Evolutionary conservation across 2,113 vertebrate species (phyloP), one percentile per base, ranked within the genome.

Genomic region (Nicator chloris): DNA sequence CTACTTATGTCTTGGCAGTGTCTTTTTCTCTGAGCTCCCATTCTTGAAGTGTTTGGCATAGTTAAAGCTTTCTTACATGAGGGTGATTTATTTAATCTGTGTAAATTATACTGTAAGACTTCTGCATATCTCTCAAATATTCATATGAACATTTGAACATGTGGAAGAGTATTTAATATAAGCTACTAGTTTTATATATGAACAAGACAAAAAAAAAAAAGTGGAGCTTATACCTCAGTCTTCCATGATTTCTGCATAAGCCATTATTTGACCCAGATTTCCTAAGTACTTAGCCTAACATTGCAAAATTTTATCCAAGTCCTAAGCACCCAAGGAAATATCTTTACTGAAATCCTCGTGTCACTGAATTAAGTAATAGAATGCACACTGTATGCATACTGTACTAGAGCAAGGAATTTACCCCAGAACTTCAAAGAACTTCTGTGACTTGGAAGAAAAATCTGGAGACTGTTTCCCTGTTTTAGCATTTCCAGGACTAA

Each of bases 1-100:
- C 37, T 56, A 21, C 64, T 77, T 79, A 66, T 2, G 13, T 78
- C 63, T 86, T 64, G n/a, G n/a, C 28, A 78, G 16, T 61, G 30
- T 89, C 33, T 78, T 88, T 96, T 92, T 56, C 30, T 86, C 31
- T 14, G 4, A 22, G 5, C 9, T 95, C 22, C 30, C 44, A 47
- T 92, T 88, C 76, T 78, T 78, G 47, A 93, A 81, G 78, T 75
- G 26, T 81, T 91, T 93, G 60, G 47, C 59, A 72, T 95, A 56
- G 35, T 92, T 86, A 15, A 6, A 65, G 16, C n/a, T 77, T 88
- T 76, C 40, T 88, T 54, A 71, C 22, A 56, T 1, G 2, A 30
- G 35, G 6, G 8, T 76, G 22, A 50, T 77, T 61, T 81, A 51
- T 86, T 86, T 71, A 54, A 11, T 86, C 8, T 78, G 13, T 54